Evolutionary conservation across 2,888 invertebrate genomes (phyloP), one percentile per base, ranked within the genome.

Genomic region (Neoaliturus tenellus): DNA sequence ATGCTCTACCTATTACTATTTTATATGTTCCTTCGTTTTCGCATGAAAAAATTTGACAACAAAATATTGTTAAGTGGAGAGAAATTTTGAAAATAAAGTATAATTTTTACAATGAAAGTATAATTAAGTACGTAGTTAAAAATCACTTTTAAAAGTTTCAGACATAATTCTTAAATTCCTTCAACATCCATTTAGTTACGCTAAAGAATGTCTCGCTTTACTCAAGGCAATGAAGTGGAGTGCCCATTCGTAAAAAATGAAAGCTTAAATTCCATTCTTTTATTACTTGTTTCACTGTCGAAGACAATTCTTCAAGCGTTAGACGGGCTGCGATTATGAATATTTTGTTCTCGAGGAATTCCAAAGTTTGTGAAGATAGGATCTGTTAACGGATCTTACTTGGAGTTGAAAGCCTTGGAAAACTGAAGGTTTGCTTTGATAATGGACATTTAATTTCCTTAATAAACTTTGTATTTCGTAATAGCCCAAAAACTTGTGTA

Each of bases 381-480:
- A n/a, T n/a, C 62, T 28, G 62, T 62, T 62, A 62, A 28, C 28
- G 10, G 31, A 62, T 62, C 62, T 17, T 55, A 4, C 23, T 4
- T 17, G n/a, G 48, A 17, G 35, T 17, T 48, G 48, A n/a, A n/a
- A 51, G 20, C 51, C 5, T 62, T 12, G 28, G 3, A 14, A 6
- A 62, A 31, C 62, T 14, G 62, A 8, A 12, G 55, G 62, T 62
- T 62, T 62, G 62, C 28, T 62, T 62, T 62, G 62, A 14, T 62
- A 62, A 62, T 62, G 62, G 62, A 62, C 62, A 31, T 62, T 62
- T 62, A 12, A 28, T 62, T 62, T 62, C 31, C 20, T 55, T 55
- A 23, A 2, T 62, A 62, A 62, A 28, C 31, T 14, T 28, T 28
- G 12, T 62, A 28, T 28, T 31, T 62, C 12, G 62, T 8, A 2